phyloP scores from a whole-genome alignment of 2,797 vertebrate genomes.

The Falco naumanni region DNA sequence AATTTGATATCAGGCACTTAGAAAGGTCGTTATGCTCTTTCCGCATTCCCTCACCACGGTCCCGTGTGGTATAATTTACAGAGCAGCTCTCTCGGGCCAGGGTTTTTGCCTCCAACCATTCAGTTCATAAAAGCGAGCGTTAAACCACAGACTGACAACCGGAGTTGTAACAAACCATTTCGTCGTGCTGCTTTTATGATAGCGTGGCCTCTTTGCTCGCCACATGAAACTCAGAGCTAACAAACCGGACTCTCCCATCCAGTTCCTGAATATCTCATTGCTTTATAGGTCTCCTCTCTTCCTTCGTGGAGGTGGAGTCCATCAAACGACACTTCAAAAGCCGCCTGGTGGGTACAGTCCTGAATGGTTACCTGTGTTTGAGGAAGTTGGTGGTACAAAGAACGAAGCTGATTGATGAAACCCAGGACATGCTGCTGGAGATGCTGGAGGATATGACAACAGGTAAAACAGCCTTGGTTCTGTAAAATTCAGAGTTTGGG shows the following conservation, averaged over 20 bases:
- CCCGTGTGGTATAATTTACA: not conserved
- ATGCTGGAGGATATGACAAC: constrained; percentile 99
- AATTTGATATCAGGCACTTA: not conserved
- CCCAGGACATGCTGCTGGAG: constrained; percentile 98
- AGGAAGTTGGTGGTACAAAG: constrained; percentile 97
- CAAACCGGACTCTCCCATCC: not conserved
- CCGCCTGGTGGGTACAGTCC: constrained; percentile 95
- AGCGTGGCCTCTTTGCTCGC: not conserved
- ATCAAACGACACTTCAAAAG: constrained; percentile 99
- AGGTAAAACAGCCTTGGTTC: constrained; percentile 75
- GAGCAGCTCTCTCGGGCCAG: not conserved
- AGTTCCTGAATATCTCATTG: not conserved
- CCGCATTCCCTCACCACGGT: not conserved
- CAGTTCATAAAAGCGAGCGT: not conserved
- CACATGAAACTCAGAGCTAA: not conserved
- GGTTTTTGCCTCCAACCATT: not conserved
- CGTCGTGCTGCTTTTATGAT: not conserved
- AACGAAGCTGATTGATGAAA: constrained; percentile 97
- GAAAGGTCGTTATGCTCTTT: not conserved
- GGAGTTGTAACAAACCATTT: not conserved
- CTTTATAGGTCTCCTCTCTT: constrained; percentile 90
- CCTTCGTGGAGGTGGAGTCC: constrained; percentile 98
- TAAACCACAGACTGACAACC: not conserved
- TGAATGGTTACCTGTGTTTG: constrained; percentile 96
- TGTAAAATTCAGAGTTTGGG: not conserved